A percentile compares a stretch with the other conserved stretches of the same genome.
Conservation (phyloP, 2,888 invertebrate species). For the Xestia rhomboidea region DNA sequence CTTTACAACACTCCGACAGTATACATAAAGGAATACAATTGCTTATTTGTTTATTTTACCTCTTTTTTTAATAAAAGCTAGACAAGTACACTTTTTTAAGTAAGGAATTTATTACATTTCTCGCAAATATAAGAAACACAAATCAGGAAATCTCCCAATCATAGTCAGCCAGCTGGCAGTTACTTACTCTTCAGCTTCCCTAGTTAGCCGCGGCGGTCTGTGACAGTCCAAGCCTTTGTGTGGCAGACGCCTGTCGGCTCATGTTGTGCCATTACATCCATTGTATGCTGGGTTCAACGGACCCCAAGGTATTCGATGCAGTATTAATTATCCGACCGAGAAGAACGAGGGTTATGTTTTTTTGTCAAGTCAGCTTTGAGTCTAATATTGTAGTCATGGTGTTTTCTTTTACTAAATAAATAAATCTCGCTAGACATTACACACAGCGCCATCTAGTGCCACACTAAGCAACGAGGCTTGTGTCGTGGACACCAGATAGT, state of each 20-base stretch:
- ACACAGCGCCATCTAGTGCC: too few species aligned
- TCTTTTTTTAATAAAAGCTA: not conserved
- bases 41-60: not conserved
- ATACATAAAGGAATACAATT: not conserved
- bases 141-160: not conserved
- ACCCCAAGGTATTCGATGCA: slow-evolving; percentile 69
- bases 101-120: not conserved
- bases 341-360: slow-evolving; percentile 48
- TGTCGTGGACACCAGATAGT: too few species aligned
- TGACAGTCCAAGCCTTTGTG: slow-evolving; percentile 80
- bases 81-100: not conserved
- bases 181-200: slow-evolving; percentile 71
- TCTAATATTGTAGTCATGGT: not conserved
- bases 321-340: slow-evolving; percentile 71
- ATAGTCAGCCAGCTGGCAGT: slow-evolving; percentile 45
- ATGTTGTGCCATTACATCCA: slow-evolving; percentile 77
- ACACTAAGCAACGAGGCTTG: too few species aligned
- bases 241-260: slow-evolving; percentile 75
- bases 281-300: slow-evolving; percentile 79
- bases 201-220: slow-evolving; percentile 73
- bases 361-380: slow-evolving; percentile 21
- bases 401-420: slow-evolving; percentile 1
- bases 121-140: not conserved
- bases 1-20: not conserved
- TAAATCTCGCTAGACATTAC: too few species aligned